Percentiles rank a stretch among this genome's conserved stretches.
These are phyloP conservation scores for Drosophila macrothrix DNA, from an alignment of 2,888 invertebrate genomes.

Conservation along the genomic window DNA sequence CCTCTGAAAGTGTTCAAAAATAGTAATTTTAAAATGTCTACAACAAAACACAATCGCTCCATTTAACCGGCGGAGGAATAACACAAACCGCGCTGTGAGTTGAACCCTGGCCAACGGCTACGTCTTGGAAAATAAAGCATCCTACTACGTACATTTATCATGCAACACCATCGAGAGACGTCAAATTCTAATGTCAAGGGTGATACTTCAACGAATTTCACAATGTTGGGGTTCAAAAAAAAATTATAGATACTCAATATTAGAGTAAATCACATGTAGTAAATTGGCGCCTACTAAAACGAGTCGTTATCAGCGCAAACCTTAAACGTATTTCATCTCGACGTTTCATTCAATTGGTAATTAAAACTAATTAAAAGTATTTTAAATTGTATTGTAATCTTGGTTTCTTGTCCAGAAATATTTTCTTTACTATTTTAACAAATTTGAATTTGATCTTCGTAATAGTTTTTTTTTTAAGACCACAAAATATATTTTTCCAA, in stretches of 20 bases:
- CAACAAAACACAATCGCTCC: neutral
- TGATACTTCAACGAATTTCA: conserved; percentile 42
- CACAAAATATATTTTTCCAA: neutral
- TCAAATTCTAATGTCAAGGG: neutral
- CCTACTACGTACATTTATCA: conserved; percentile 46
- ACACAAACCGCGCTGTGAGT: conserved; percentile 43
- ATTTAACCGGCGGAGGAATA: neutral
- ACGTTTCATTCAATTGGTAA: neutral
- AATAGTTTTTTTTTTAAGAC: neutral
- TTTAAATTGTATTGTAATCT: neutral
- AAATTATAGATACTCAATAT: conserved; percentile 31
- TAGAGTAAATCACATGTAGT: neutral
- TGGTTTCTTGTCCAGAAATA: neutral
- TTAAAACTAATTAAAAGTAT: neutral
- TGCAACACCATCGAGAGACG: conserved; percentile 55
- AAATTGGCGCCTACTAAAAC: neutral
- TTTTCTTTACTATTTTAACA: neutral
- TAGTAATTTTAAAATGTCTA: neutral
- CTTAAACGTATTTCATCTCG: neutral
- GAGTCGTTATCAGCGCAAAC: neutral
- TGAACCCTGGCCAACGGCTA: conserved; percentile 57
- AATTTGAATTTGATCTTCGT: neutral
- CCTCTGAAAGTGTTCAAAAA: neutral
- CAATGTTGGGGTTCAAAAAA: conserved; percentile 53
- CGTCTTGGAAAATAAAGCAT: conserved; percentile 9